phyloP scores from a whole-genome alignment of 64 coral and sea anemone species.

The Stylophora pistillata region DNA sequence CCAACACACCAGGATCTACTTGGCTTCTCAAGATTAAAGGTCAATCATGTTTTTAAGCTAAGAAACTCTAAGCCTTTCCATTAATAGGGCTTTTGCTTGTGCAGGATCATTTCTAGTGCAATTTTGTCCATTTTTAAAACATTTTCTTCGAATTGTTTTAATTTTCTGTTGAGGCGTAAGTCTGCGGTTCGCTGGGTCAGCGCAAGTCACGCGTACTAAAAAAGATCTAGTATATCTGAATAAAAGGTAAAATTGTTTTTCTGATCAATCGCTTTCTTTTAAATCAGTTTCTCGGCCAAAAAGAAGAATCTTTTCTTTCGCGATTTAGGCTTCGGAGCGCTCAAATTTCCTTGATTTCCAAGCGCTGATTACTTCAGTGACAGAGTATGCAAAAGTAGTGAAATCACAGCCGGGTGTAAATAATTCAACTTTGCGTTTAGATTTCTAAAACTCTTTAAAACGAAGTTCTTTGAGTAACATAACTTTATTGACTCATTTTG shows the following conservation, averaged over 20 bases:
- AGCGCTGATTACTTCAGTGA: conserved; percentile 25
- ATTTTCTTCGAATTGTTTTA: neutral
- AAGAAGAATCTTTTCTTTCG: neutral
- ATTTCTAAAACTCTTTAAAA: neutral
- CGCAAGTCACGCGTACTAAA: neutral
- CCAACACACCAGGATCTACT: neutral
- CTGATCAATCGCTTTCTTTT: neutral
- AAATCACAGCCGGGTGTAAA: conserved; percentile 13
- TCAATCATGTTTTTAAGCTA: neutral
- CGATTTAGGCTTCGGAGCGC: neutral
- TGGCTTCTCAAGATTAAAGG: conserved; percentile 6
- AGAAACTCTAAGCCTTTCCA: neutral
- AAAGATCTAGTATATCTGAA: neutral
- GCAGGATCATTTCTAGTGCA: neutral
- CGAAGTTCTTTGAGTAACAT: neutral
- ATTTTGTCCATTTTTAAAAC: neutral
- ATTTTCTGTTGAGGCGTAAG: neutral
- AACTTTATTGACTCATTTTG: neutral
- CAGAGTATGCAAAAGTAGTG: conserved; percentile 53
- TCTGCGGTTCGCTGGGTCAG: conserved; percentile 21
- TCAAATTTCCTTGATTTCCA: neutral
- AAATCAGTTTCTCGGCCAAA: neutral
- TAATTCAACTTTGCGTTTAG: conserved; percentile 5
- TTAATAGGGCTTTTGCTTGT: neutral
- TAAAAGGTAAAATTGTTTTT: neutral